Evolutionary conservation across 1,140 invertebrate genomes (phyloP).

Genomic region (Papilio machaon): DNA sequence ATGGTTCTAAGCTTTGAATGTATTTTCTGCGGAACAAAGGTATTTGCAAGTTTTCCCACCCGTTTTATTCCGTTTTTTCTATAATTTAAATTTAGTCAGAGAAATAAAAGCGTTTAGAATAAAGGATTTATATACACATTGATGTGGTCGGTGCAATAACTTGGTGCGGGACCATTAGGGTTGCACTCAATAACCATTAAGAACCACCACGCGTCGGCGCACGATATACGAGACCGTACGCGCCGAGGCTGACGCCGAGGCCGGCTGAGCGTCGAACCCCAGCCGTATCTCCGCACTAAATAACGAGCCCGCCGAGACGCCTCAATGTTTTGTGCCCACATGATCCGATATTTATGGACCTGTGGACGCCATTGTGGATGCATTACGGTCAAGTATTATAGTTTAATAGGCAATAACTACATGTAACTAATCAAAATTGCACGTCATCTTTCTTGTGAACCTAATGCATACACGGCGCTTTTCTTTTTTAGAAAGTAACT

Average conservation of each 20-base stretch:
- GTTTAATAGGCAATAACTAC: not conserved
- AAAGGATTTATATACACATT: constrained; percentile 6
- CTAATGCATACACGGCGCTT: not conserved
- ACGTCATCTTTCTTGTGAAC: not conserved
- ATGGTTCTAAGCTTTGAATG: too few species aligned
- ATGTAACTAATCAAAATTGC: not conserved
- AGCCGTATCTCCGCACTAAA: constrained; percentile 22
- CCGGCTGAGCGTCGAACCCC: not conserved
- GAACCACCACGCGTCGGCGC: not conserved
- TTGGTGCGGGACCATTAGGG: constrained; percentile 15
- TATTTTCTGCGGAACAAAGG: too few species aligned
- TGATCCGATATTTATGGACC: not conserved
- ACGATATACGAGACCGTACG: constrained; percentile 30
- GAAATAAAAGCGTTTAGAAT: too few species aligned
- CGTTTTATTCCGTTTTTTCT: too few species aligned
- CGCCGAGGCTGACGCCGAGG: not conserved
- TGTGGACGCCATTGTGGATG: not conserved
- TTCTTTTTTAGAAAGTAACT: not conserved
- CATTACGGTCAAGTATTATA: not conserved
- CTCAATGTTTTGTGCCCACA: constrained; percentile 2
- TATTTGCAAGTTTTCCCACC: too few species aligned
- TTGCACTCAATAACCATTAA: constrained; percentile 27
- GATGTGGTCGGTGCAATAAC: constrained; percentile 20
- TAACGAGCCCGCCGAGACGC: constrained; percentile 18
- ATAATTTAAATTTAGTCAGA: too few species aligned